phyloP scores from a whole-genome alignment of 2,797 vertebrate genomes.

The Onychomys torridus region DNA sequence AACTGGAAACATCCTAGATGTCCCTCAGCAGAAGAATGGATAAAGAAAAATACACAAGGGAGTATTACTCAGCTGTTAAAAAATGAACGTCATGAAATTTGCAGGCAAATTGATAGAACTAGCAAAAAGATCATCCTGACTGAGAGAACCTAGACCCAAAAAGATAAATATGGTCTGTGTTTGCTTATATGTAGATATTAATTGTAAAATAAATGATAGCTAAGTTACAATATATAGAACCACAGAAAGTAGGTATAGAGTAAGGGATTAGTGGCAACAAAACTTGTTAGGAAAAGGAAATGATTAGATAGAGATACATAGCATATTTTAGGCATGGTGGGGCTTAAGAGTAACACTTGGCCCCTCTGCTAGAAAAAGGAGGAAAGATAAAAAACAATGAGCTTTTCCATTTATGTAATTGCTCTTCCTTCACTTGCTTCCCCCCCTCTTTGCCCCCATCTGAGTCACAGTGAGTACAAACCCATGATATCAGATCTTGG shows the following conservation, averaged over 20 bases:
- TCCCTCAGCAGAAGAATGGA: background rate
- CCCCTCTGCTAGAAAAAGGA: background rate
- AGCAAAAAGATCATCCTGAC: background rate
- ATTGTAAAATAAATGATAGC: too few species aligned
- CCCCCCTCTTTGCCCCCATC: background rate
- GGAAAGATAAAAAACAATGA: background rate
- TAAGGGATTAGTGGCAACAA: background rate
- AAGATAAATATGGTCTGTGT: background rate
- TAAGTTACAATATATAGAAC: background rate
- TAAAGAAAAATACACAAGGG: background rate
- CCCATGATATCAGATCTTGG: background rate
- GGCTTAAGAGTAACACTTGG: background rate
- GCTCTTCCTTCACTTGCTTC: background rate
- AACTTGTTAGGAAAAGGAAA: background rate
- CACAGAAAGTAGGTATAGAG: background rate
- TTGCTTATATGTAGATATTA: background rate
- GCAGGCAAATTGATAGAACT: background rate
- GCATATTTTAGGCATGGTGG: background rate
- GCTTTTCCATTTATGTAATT: background rate
- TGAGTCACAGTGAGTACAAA: background rate
- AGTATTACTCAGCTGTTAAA: background rate
- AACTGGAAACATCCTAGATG: background rate
- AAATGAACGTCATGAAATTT: background rate
- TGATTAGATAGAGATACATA: background rate
- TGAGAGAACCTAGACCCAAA: too few species aligned